Percentiles rank a stretch among this genome's conserved stretches.
These are phyloP conservation scores for Osedax fenrisi DNA, from an alignment of 2,888 invertebrate genomes.

Conservation along the genomic window DNA sequence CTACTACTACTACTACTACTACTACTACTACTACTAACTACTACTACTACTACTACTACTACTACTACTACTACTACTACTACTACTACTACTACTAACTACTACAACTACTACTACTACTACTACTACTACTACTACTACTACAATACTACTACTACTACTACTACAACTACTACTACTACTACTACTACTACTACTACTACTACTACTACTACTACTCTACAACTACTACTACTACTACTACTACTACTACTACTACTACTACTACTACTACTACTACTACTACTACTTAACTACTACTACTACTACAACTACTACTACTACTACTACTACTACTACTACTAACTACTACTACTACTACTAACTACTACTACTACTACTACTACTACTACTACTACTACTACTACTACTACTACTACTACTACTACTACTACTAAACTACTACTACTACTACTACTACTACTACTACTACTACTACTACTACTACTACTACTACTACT, in stretches of 20 bases:
- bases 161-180: background rate
- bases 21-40: too few species aligned
- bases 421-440: too few species aligned
- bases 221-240: too few species aligned
- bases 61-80: constrained; percentile 15
- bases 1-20: background rate
- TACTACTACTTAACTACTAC: too few species aligned
- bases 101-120: constrained; percentile 12
- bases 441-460: background rate
- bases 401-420: constrained; percentile 15
- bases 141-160: too few species aligned
- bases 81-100: too few species aligned
- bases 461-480: constrained; percentile 18
- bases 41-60: constrained; percentile 12
- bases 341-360: too few species aligned
- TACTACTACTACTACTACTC: constrained; percentile 12
- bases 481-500: too few species aligned
- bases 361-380: too few species aligned
- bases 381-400: constrained; percentile 4
- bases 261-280: constrained; percentile 11
- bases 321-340: constrained; percentile 17
- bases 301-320: background rate
- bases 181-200: constrained; percentile 9
- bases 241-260: constrained; percentile 5
- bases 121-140: constrained; percentile 19